A percentile compares a stretch with the other conserved stretches of the same genome.
Conservation (phyloP, 2,113 vertebrate species). For the Alligator sinensis region DNA sequence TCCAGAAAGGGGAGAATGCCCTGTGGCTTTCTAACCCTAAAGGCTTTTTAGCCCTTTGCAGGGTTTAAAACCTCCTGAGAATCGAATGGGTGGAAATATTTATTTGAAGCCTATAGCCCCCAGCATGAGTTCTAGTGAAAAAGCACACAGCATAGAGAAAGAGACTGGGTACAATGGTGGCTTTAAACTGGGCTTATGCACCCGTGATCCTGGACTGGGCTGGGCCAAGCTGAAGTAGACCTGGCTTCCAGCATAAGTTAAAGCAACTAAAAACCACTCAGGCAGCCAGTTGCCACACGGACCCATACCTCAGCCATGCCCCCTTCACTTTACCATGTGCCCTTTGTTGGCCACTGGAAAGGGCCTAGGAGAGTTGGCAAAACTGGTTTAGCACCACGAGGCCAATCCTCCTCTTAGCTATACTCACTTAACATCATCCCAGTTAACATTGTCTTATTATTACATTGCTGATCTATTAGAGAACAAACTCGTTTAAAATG, state of each 20-base stretch:
- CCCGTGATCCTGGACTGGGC: neutral
- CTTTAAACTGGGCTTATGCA: neutral
- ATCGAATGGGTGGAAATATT: neutral
- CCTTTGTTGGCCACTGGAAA: no score
- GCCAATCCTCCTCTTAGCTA: neutral
- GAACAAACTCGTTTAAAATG: no score
- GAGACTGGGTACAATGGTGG: neutral
- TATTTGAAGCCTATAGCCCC: neutral
- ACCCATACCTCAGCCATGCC: fast-evolving
- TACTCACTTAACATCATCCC: neutral
- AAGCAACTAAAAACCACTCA: neutral
- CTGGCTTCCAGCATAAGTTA: neutral
- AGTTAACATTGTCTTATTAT: no score
- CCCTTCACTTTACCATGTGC: neutral
- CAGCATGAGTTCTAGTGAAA: neutral
- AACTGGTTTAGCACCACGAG: no score
- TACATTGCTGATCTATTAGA: no score
- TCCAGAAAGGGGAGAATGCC: fast-evolving
- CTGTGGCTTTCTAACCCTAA: fast-evolving
- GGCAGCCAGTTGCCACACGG: neutral
- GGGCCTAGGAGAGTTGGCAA: no score
- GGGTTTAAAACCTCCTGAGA: neutral
- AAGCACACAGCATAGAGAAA: neutral
- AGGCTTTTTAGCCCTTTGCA: neutral
- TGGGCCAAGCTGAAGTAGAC: neutral